Conservation (phyloP, 2,113 vertebrate genomes). For the Alligator sinensis region DNA sequence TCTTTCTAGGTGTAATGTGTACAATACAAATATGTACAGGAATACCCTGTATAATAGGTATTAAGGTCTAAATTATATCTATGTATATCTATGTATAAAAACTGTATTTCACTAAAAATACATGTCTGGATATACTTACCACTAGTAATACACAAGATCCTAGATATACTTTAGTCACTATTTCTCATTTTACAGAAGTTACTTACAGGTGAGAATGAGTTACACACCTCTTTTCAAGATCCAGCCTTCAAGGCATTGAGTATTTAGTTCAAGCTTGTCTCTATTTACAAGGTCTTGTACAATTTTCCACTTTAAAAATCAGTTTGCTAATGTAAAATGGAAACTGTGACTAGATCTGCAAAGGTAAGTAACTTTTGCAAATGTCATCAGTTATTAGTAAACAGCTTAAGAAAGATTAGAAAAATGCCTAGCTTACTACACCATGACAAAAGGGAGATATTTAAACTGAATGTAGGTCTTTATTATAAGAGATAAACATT, state of each 20-base stretch:
- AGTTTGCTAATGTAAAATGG: not conserved
- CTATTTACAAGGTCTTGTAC: not conserved
- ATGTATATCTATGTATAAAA: not conserved
- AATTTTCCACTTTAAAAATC: not conserved
- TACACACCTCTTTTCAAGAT: not conserved
- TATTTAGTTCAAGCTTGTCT: not conserved
- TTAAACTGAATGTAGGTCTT: slow-evolving; percentile 61
- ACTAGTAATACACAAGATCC: accelerated
- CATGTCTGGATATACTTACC: not conserved
- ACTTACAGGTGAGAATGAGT: not conserved
- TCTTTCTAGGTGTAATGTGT: not conserved
- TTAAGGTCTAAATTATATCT: not conserved
- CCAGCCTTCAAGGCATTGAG: accelerated
- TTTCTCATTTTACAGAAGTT: not conserved
- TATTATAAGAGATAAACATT: slow-evolving; percentile 62
- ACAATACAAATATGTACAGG: not conserved
- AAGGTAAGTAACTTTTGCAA: slow-evolving; percentile 49
- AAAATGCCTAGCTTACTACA: not conserved
- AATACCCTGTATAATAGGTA: not conserved
- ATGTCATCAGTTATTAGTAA: slow-evolving; percentile 54
- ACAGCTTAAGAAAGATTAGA: slow-evolving; percentile 52
- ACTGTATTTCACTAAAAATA: not conserved
- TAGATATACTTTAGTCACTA: accelerated
- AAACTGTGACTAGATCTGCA: slow-evolving; percentile 18
- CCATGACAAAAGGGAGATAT: slow-evolving; percentile 32